A percentile compares a stretch with the other conserved stretches of the same genome.
Evolutionary conservation across 2,797 vertebrate genomes (phyloP).

Genomic region (Atherinosoma microstoma): DNA sequence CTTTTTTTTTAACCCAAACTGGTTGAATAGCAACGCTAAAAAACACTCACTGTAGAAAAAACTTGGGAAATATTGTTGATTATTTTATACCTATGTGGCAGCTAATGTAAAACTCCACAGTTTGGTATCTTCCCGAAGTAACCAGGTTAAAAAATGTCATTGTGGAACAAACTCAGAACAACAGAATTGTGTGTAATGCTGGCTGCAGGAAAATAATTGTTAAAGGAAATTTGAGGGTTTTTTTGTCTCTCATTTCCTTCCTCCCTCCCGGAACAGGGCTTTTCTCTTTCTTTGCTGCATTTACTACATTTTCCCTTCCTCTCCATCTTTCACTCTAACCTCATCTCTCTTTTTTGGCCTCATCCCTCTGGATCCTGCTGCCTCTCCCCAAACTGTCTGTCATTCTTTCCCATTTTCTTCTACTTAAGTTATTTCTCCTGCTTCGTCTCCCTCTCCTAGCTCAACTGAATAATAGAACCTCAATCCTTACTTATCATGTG

Average conservation of each 20-base stretch:
- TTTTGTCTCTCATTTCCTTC: slow-evolving; percentile 6
- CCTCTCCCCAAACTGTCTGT: slow-evolving; percentile 13
- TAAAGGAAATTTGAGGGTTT: slow-evolving; percentile 4
- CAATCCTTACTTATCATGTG: background rate
- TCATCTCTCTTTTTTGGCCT: slow-evolving; percentile 46
- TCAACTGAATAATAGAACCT: slow-evolving; percentile 1
- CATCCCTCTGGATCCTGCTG: slow-evolving; percentile 43
- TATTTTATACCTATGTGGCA: background rate
- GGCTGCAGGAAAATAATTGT: background rate
- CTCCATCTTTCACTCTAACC: slow-evolving; percentile 55
- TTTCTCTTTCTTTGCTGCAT: slow-evolving; percentile 16
- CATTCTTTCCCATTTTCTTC: slow-evolving; percentile 8
- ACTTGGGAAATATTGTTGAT: background rate
- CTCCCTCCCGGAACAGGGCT: background rate
- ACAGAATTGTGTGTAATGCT: background rate
- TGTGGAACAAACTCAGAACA: no score
- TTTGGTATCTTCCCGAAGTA: background rate
- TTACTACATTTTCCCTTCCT: slow-evolving; percentile 11
- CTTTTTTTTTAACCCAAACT: no score
- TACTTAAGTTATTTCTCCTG: slow-evolving; percentile 4
- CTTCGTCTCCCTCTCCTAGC: background rate
- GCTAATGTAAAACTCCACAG: background rate
- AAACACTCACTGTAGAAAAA: background rate
- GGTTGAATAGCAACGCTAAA: no score
- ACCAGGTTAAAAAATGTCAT: background rate